These are phyloP conservation scores for Nyctereutes procyonoides DNA, from an alignment of 2,113 vertebrate species.

Conservation along the genomic window DNA sequence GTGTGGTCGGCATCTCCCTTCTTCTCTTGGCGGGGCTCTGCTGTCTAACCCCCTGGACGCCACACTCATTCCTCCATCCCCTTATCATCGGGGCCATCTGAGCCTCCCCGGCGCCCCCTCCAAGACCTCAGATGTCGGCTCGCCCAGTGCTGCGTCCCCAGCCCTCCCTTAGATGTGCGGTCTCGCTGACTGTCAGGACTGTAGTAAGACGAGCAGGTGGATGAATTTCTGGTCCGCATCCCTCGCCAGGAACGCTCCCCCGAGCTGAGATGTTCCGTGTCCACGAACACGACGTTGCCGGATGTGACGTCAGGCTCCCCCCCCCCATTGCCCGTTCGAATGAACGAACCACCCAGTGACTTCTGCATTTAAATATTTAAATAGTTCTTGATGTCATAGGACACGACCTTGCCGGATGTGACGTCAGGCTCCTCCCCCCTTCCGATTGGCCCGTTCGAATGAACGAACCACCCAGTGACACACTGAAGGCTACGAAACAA, in stretches of 20 bases:
- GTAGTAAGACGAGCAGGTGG: neutral
- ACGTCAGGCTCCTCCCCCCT: too few species aligned
- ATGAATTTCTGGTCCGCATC: neutral
- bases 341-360: too few species aligned
- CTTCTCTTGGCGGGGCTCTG: neutral
- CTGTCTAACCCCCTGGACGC: neutral
- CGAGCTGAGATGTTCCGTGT: neutral
- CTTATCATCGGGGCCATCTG: neutral
- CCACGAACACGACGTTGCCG: too few species aligned
- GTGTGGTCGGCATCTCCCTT: neutral
- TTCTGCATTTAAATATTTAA: too few species aligned
- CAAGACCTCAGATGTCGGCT: neutral
- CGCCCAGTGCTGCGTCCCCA: neutral
- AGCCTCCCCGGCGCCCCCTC: neutral
- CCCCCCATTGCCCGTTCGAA: too few species aligned
- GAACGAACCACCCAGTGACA: too few species aligned
- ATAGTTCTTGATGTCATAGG: too few species aligned
- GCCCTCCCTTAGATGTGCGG: neutral
- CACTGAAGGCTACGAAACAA: too few species aligned
- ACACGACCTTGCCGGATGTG: too few species aligned
- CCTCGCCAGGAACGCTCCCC: neutral
- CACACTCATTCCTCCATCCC: neutral
- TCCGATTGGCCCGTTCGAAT: too few species aligned
- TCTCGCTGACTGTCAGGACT: neutral
- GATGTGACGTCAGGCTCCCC: too few species aligned